Evolutionary conservation across 2,888 invertebrate species (phyloP).

Genomic region (Spodoptera exigua): DNA sequence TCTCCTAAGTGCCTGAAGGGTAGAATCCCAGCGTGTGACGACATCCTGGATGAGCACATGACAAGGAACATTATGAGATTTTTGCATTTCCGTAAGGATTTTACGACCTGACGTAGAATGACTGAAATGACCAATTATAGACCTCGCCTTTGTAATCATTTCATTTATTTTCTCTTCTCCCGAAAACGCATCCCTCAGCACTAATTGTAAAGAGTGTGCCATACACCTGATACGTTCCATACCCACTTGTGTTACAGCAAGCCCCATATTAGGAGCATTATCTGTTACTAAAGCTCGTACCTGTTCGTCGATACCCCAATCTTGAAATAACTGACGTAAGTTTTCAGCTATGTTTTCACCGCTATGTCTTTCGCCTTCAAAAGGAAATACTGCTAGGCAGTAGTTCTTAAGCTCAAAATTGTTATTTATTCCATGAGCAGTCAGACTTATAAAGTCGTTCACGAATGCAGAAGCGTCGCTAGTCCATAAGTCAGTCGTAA

Average conservation of each 20-base stretch:
- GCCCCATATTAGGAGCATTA: slow-evolving; percentile 53
- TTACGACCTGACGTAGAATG: slow-evolving; percentile 52
- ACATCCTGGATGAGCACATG: slow-evolving; percentile 54
- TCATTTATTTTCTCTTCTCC: too few species aligned
- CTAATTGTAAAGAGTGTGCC: too few species aligned
- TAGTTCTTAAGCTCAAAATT: too few species aligned
- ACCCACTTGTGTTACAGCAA: slow-evolving; percentile 26
- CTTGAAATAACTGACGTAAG: slow-evolving; percentile 45
- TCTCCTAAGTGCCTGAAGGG: slow-evolving; percentile 47
- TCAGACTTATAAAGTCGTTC: too few species aligned
- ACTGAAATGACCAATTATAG: slow-evolving; percentile 54
- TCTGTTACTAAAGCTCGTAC: slow-evolving; percentile 56
- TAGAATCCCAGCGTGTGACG: slow-evolving; percentile 53
- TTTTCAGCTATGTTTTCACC: slow-evolving; percentile 45
- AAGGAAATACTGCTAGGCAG: slow-evolving; percentile 51
- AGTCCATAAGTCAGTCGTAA: slow-evolving; percentile 51
- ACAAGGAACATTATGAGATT: slow-evolving; percentile 51
- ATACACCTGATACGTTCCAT: too few species aligned
- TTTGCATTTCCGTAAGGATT: slow-evolving; percentile 52
- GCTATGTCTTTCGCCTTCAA: slow-evolving; percentile 50
- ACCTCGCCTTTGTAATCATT: slow-evolving; percentile 53
- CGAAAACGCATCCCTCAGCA: too few species aligned
- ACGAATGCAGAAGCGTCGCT: slow-evolving; percentile 48
- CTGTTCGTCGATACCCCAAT: too few species aligned
- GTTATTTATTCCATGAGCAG: too few species aligned